phyloP scores from a whole-genome alignment of 2,888 invertebrate species.

The Venusia cambrica region DNA sequence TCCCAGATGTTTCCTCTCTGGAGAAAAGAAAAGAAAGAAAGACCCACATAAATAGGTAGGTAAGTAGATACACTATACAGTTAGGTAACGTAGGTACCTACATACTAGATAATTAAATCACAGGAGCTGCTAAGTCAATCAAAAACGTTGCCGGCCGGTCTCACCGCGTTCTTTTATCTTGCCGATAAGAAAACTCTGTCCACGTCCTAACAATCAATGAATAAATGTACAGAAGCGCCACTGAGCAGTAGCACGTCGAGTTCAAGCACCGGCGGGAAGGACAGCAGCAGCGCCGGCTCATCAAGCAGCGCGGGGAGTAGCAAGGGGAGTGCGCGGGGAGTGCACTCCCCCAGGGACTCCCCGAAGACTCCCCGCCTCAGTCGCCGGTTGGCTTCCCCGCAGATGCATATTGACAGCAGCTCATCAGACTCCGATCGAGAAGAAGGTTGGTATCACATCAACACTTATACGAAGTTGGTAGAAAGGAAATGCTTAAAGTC shows the following conservation, averaged over 20 bases:
- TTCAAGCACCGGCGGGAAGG: conserved; percentile 29
- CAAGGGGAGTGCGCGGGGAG: conserved; percentile 23
- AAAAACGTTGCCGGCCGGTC: too few species aligned
- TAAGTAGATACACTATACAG: too few species aligned
- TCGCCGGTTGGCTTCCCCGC: conserved; percentile 21
- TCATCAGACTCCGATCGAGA: conserved; percentile 83
- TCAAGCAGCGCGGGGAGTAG: conserved; percentile 45
- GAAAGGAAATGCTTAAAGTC: too few species aligned
- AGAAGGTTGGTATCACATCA: conserved; percentile 62
- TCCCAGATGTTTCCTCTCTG: too few species aligned
- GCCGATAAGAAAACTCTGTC: too few species aligned
- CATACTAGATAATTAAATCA: too few species aligned
- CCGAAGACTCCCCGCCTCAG: conserved; percentile 59
- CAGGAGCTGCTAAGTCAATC: too few species aligned
- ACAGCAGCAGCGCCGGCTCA: conserved; percentile 52
- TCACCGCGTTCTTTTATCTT: conserved; percentile 1
- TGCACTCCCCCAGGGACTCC: conserved; percentile 35
- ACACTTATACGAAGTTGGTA: too few species aligned
- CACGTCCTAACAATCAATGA: too few species aligned
- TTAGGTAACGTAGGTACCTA: too few species aligned
- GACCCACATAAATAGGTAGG: too few species aligned
- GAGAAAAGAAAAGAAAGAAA: too few species aligned
- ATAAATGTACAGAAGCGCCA: conserved; percentile 30
- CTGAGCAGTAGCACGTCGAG: conserved; percentile 22
- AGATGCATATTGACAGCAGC: conserved; percentile 56